These are phyloP conservation scores for Holothuria glaberrima DNA, from an alignment of 35 echinoderm and acorn worm genomes.

Conservation along the genomic window DNA sequence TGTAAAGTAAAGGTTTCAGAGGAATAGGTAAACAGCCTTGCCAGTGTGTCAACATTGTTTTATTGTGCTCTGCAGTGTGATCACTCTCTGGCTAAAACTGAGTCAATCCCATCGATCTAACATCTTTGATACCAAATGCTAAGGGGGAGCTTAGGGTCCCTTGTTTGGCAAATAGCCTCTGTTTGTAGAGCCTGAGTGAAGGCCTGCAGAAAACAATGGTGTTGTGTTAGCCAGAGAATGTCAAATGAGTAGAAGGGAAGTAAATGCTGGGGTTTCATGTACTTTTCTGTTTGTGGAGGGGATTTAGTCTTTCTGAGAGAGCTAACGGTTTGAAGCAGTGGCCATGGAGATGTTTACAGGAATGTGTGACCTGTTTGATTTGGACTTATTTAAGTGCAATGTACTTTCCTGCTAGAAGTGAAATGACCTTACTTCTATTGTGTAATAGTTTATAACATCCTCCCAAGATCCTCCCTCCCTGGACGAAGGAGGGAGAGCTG, in stretches of 20 bases:
- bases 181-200: constrained; percentile 32
- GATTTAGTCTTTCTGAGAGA: background rate
- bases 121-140: background rate
- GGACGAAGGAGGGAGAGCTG: too few relatives aligned
- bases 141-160: constrained; percentile 26
- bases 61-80: background rate
- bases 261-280: constrained; percentile 20
- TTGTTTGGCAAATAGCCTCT: constrained; percentile 23
- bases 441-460: too few relatives aligned
- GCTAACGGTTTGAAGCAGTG: background rate
- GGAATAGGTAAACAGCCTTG: background rate
- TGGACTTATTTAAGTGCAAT: constrained; percentile 1
- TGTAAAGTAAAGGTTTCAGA: background rate
- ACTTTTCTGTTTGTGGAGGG: constrained; percentile 25
- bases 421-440: too few relatives aligned
- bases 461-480: too few relatives aligned
- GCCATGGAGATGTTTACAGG: constrained; percentile 33
- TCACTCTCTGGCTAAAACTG: constrained; percentile 8
- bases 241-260: too few relatives aligned
- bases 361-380: constrained; percentile 7
- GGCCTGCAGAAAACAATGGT: constrained; percentile 19
- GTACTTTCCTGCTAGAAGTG: background rate
- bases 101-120: constrained; percentile 17
- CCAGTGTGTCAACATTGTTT: background rate
- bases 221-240: constrained; percentile 24